These are phyloP conservation scores for Amphimallon solstitiale DNA, from an alignment of 2,888 invertebrate species.

Conservation along the genomic window DNA sequence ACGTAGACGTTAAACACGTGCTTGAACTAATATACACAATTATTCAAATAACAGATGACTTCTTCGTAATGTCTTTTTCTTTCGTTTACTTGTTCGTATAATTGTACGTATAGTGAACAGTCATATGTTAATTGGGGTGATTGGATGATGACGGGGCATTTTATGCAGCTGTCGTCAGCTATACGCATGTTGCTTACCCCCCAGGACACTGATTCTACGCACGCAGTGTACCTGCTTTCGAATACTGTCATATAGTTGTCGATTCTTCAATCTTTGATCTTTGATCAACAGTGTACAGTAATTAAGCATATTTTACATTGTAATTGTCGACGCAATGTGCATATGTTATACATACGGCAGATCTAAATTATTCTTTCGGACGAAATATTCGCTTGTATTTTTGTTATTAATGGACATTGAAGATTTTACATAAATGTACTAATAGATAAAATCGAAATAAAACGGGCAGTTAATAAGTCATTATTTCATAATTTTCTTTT, in stretches of 20 bases:
- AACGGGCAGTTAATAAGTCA: too few species aligned
- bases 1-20: background rate
- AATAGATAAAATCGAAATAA: too few species aligned
- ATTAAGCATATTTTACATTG: background rate
- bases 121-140: conserved; percentile 55
- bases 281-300: conserved; percentile 7
- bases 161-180: conserved; percentile 42
- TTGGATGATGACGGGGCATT: conserved; percentile 48
- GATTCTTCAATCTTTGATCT: conserved; percentile 1
- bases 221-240: background rate
- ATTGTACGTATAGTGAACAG: conserved; percentile 43
- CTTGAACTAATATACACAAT: conserved; percentile 45
- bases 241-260: background rate
- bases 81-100: conserved; percentile 12
- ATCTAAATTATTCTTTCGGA: too few species aligned
- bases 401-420: too few species aligned
- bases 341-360: too few species aligned
- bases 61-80: conserved; percentile 37
- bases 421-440: too few species aligned
- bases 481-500: too few species aligned
- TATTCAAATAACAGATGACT: conserved; percentile 53
- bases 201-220: conserved; percentile 20
- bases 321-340: too few species aligned
- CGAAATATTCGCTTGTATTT: too few species aligned
- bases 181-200: conserved; percentile 30